Base-by-base conservation (phyloP, 2,797 vertebrate genomes). In the Coregonus ussuriensis region DNA sequence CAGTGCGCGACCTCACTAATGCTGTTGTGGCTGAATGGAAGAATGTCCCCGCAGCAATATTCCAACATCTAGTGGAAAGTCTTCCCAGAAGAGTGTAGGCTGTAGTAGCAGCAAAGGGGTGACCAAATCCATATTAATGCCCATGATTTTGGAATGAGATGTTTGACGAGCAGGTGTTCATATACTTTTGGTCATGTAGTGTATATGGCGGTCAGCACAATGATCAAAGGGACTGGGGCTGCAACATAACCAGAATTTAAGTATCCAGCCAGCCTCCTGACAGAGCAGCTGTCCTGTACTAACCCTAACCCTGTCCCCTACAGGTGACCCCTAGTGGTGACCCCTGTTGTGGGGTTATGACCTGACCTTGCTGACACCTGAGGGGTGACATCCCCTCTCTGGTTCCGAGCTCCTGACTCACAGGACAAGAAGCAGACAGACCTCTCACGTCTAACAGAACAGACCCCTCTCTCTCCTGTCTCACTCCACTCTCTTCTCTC, bases 391-490 rank as follows among this genome's bases (percentile, higher is more conserved):
- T 81, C 86, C 78, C 78, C 74, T 72, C 74, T 51, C 80, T 75
- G 47, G 79, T 13, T 54, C 74, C 25, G 9, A 74, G 73, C 67
- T 3, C 2, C 77, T 71, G 82, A 85, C 85, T 87, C 41, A 41
- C 41, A 41, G 41, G 41, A 86, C 82, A 83, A 76, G 78, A 67
- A 65, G 59, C 18, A 54, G 53, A 54, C 14, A 18, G 16, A 25
- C 21, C 59, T 62, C 56, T 74, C 29, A 59, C 59, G 21, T 65
- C 59, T 65, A 1, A 13, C 68, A 87, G 67, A 86, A 87, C 83
- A 84, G 84, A 82, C 84, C 66, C 67, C 82, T 91, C 87, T 84
- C 90, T 81, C 88, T 85, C 84, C 79, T 84, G 83, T 80, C 89
- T 87, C 84, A 91, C 91, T 87, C 87, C 85, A 47, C 41, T 7